These are phyloP conservation scores for Clitarchus hookeri DNA, from an alignment of 2,888 invertebrate species.

Conservation along the genomic window DNA sequence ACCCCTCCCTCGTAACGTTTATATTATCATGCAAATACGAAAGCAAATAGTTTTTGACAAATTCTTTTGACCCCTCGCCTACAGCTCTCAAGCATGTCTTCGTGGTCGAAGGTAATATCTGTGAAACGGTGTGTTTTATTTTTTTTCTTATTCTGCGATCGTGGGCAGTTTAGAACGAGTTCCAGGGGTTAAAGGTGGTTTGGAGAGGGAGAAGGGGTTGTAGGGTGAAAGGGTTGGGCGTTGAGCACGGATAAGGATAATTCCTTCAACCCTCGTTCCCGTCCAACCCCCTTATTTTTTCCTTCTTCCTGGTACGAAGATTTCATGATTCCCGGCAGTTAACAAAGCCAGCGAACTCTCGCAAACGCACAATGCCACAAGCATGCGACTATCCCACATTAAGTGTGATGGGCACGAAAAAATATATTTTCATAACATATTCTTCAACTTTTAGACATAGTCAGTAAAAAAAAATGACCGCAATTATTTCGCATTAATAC, in stretches of 20 bases:
- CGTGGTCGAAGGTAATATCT: constrained; percentile 7
- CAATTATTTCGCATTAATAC: too few species aligned
- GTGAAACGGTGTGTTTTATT: not conserved
- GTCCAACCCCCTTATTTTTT: not conserved
- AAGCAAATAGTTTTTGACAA: not conserved
- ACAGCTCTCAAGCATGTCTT: not conserved
- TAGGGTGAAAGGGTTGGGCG: not conserved
- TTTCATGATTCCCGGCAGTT: not conserved
- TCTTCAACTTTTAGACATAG: too few species aligned
- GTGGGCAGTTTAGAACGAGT: not conserved
- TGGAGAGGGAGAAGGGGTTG: not conserved
- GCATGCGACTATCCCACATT: too few species aligned
- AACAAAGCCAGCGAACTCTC: not conserved
- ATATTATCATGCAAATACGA: not conserved
- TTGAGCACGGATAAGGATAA: not conserved
- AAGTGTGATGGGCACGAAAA: too few species aligned
- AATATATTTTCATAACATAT: too few species aligned
- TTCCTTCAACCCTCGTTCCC: not conserved
- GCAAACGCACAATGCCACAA: not conserved
- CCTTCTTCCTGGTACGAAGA: not conserved
- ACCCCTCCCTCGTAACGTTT: not conserved
- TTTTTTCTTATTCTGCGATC: not conserved
- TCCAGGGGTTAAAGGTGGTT: not conserved
- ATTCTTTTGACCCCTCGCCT: not conserved
- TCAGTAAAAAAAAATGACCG: too few species aligned